Evolutionary conservation across 2,888 invertebrate genomes (phyloP).

Genomic region (Trichogramma evanescens): DNA sequence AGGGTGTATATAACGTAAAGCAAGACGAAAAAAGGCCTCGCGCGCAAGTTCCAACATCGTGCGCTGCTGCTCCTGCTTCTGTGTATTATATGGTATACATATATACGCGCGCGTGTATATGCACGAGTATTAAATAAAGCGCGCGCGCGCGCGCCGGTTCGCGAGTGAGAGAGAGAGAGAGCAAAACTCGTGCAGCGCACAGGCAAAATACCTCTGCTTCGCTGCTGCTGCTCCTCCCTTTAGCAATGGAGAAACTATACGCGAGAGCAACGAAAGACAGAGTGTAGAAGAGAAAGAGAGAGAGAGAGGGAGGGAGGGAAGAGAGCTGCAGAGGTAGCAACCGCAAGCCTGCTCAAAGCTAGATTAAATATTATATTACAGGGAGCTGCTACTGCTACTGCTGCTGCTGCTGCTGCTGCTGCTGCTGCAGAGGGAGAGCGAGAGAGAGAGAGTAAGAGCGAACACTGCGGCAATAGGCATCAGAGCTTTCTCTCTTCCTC

Average conservation of each 20-base stretch:
- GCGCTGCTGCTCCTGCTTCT: neutral
- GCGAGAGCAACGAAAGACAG: constrained; percentile 7
- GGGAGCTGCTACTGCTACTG: constrained; percentile 38
- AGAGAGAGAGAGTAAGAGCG: constrained; percentile 1
- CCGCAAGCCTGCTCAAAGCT: constrained; percentile 49
- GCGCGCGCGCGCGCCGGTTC: neutral
- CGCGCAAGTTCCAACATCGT: too few species aligned
- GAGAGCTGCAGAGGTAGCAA: constrained; percentile 42
- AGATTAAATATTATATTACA: constrained; percentile 50
- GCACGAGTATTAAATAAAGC: constrained; percentile 19
- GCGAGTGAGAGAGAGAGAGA: constrained; percentile 15
- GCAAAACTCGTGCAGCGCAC: neutral
- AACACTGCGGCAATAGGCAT: constrained; percentile 13
- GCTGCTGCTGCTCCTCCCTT: too few species aligned
- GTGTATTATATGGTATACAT: neutral
- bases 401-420: constrained; percentile 25
- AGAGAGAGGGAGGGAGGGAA: constrained; percentile 5
- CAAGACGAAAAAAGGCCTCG: neutral
- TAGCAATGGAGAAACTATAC: neutral
- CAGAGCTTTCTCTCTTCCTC: neutral
- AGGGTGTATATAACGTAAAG: neutral
- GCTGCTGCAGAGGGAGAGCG: constrained; percentile 15
- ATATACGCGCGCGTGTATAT: neutral
- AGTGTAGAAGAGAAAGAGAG: constrained; percentile 11
- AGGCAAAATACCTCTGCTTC: neutral